Evolutionary conservation across 2,797 vertebrate species (phyloP).

Genomic region (Bradypodion pumilum): DNA sequence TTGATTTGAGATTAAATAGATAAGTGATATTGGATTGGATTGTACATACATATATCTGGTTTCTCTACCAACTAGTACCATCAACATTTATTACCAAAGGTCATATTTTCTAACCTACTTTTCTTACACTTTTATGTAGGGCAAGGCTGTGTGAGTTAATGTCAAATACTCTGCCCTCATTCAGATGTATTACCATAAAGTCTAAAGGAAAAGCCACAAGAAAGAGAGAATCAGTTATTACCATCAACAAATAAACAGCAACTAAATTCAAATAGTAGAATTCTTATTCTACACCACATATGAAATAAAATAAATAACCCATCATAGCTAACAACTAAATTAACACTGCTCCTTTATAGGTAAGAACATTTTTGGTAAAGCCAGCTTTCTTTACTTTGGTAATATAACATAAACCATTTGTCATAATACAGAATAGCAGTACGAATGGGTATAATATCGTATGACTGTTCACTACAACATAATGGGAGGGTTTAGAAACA

Average conservation of each 20-base stretch:
- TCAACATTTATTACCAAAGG: neutral
- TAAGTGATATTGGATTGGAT: too few species aligned
- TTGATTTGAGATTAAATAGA: too few species aligned
- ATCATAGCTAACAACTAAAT: too few species aligned
- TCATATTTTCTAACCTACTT: constrained; percentile 11
- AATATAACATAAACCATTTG: too few species aligned
- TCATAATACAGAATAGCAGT: too few species aligned
- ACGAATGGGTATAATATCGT: too few species aligned
- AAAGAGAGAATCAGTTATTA: neutral
- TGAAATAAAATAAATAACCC: neutral
- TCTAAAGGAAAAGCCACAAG: neutral
- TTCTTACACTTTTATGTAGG: constrained; percentile 11
- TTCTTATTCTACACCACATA: neutral
- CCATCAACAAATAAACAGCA: neutral
- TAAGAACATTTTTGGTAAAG: too few species aligned
- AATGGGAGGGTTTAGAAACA: too few species aligned
- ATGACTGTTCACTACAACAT: too few species aligned
- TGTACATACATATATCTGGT: neutral
- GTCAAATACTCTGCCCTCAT: neutral
- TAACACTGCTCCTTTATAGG: too few species aligned
- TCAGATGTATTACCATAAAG: neutral
- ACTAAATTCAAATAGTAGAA: neutral
- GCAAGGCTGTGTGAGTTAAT: too few species aligned
- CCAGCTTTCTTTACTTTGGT: too few species aligned
- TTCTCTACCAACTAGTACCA: constrained; percentile 50